Conservation (phyloP, 2,113 vertebrate species). For the Trogon surrucura region DNA sequence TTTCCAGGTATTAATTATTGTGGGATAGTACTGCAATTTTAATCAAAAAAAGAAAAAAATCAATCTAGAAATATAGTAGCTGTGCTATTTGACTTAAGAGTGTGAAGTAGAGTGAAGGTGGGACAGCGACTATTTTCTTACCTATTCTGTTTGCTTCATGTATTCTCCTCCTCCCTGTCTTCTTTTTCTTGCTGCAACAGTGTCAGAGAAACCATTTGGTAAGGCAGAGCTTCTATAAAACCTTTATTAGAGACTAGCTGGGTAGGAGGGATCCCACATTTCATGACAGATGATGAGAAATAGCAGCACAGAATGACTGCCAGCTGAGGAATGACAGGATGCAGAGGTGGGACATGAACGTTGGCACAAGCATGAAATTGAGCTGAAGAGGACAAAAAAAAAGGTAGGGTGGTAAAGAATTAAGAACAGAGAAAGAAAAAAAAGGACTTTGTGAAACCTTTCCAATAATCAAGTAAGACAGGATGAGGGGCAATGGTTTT, state of each 20-base stretch:
- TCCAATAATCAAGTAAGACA: not conserved
- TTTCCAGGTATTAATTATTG: constrained; percentile 11
- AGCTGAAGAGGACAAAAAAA: not conserved
- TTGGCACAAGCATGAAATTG: not conserved
- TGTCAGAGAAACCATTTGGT: not conserved
- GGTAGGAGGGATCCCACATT: not conserved
- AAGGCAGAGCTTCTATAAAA: not conserved
- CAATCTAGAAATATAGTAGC: not conserved
- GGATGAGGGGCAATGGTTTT: too few species aligned
- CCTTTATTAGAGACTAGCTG: not conserved
- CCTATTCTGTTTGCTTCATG: not conserved
- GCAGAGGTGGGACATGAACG: not conserved
- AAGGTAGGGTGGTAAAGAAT: not conserved
- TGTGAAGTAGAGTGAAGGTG: not conserved
- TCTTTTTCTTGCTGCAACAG: not conserved
- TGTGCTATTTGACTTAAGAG: not conserved
- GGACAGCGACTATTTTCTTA: not conserved
- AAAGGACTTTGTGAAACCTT: not conserved
- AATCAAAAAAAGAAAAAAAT: not conserved
- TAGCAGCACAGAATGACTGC: not conserved
- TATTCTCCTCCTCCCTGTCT: not conserved
- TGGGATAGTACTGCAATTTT: not conserved
- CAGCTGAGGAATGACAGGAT: not conserved
- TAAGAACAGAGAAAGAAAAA: not conserved
- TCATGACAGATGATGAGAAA: not conserved